A percentile compares a stretch with the other conserved stretches of the same genome.
Conservation (phyloP, 2,113 vertebrate species). For the Nanorana parkeri region DNA sequence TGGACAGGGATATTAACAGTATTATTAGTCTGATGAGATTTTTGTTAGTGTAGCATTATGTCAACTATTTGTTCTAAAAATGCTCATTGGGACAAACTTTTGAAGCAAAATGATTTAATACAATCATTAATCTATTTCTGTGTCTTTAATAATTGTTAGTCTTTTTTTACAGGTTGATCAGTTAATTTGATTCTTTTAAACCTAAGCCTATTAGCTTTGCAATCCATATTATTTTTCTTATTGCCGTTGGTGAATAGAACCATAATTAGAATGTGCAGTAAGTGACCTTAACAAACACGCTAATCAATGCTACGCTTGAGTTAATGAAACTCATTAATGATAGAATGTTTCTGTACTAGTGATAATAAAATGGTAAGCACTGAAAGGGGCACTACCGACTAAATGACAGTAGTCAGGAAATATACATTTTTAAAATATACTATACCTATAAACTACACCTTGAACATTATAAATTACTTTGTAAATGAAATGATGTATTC, state of each 20-base stretch:
- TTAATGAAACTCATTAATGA: conserved; percentile 43
- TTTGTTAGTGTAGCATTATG: too few relatives aligned
- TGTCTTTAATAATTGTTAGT: not conserved
- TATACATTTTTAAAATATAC: not conserved
- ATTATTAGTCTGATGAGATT: too few relatives aligned
- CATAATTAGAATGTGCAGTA: conserved; percentile 41
- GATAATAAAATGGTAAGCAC: conserved; percentile 22
- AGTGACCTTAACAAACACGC: conserved; percentile 45
- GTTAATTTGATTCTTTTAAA: conserved; percentile 5
- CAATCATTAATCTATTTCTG: not conserved
- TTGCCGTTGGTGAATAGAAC: conserved; percentile 34
- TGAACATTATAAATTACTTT: not conserved
- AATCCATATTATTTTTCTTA: conserved; percentile 40
- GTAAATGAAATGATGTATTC: not conserved
- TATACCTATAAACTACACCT: not conserved
- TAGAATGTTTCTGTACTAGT: conserved; percentile 21
- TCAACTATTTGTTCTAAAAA: not conserved
- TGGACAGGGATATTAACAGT: too few relatives aligned
- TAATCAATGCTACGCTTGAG: conserved; percentile 45
- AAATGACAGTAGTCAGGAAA: not conserved
- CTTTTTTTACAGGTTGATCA: conserved; percentile 9
- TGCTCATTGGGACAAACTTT: not conserved
- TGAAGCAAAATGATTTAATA: not conserved
- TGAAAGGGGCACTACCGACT: conserved; percentile 8
- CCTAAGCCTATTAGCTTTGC: conserved; percentile 34